These are phyloP conservation scores for Camponotus fellah DNA, from an alignment of 2,888 invertebrate species.

Conservation along the genomic window DNA sequence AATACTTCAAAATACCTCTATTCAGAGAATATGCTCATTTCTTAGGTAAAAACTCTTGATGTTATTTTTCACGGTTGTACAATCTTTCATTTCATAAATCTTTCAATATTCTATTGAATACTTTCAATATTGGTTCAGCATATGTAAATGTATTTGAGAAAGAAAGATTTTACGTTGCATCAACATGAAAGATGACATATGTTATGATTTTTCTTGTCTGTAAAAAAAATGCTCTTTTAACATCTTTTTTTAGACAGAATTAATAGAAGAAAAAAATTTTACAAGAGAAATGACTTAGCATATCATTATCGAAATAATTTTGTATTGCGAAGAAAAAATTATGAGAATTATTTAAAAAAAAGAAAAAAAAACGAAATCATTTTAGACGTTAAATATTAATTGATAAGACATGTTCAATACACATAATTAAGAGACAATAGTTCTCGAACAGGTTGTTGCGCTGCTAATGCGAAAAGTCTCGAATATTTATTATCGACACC, in stretches of 20 bases:
- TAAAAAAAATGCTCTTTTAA: neutral
- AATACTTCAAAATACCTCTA: constrained; percentile 91
- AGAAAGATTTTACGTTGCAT: neutral
- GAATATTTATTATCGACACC: constrained; percentile 87
- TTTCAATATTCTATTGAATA: neutral
- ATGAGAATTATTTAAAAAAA: neutral
- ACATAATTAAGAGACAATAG: neutral
- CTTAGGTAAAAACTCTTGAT: constrained; percentile 85
- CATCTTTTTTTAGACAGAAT: neutral
- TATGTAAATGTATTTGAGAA: neutral
- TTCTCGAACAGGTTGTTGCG: constrained; percentile 83
- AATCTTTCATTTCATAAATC: neutral
- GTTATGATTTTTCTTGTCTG: neutral
- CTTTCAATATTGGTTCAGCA: neutral
- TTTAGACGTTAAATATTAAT: neutral
- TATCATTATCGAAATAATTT: neutral
- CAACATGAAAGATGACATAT: neutral
- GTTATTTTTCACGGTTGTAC: neutral
- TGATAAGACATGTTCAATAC: neutral
- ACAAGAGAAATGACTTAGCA: neutral
- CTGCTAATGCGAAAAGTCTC: constrained; percentile 90
- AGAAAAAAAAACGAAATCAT: neutral
- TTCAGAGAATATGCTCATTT: constrained; percentile 90
- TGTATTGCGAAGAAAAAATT: neutral
- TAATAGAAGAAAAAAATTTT: too few species aligned